Conservation (phyloP, 2,888 invertebrate genomes). For the Scaeva pyrastri region DNA sequence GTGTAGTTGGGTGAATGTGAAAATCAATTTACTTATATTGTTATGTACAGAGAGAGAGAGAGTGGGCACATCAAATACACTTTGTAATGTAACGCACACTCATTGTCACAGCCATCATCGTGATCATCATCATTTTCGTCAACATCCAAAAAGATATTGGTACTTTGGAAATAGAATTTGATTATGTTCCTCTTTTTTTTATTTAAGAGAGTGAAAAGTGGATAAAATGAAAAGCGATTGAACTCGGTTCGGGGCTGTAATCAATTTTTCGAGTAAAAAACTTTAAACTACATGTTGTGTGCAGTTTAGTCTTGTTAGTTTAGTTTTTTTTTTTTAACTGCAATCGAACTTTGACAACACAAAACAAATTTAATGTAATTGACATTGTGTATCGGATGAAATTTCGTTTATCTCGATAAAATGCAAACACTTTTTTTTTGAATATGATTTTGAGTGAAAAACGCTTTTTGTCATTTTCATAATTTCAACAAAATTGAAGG, state of each 20-base stretch:
- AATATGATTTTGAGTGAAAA: too few relatives aligned
- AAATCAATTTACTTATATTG: conserved; percentile 51
- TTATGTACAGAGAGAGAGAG: too few relatives aligned
- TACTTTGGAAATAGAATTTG: conserved; percentile 44
- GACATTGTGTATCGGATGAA: neutral
- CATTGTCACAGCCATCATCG: conserved; percentile 4
- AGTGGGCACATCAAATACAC: neutral
- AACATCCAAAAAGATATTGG: neutral
- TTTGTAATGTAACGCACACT: conserved; percentile 12
- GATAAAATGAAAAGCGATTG: conserved; percentile 6
- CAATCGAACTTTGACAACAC: neutral
- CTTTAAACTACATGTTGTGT: neutral
- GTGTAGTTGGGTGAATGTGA: conserved; percentile 7
- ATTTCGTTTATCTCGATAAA: neutral
- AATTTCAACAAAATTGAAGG: too few relatives aligned
- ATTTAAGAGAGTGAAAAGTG: neutral
- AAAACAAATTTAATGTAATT: neutral
- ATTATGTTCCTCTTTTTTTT: conserved; percentile 3
- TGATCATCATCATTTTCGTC: neutral
- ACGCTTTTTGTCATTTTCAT: too few relatives aligned
- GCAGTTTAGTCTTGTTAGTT: neutral
- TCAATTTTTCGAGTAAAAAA: neutral
- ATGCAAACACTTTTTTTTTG: too few relatives aligned
- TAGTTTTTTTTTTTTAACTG: neutral
- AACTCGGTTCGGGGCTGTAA: neutral